These are phyloP conservation scores for Origma solitaria DNA, from an alignment of 2,113 vertebrate species.

Conservation along the genomic window DNA sequence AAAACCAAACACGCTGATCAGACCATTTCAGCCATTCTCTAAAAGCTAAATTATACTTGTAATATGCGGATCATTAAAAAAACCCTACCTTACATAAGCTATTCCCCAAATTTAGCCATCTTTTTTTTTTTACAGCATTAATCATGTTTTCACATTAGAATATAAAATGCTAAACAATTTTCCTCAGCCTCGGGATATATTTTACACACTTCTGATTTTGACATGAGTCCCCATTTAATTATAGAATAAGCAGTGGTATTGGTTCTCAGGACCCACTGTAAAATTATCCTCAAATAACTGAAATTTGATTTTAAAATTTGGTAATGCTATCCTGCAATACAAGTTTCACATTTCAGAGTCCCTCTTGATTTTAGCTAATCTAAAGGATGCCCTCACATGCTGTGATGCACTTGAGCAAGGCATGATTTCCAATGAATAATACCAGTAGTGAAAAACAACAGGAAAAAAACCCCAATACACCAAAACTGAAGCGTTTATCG, in stretches of 20 bases:
- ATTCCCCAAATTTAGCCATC: neutral
- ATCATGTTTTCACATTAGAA: neutral
- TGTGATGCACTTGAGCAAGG: neutral
- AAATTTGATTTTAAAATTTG: neutral
- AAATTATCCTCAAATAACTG: neutral
- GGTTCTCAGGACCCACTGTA: neutral
- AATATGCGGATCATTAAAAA: neutral
- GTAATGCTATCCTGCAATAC: neutral
- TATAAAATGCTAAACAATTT: neutral
- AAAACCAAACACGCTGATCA: neutral
- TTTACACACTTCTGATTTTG: neutral
- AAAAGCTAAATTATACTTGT: neutral
- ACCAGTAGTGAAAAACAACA: neutral
- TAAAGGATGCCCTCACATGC: neutral
- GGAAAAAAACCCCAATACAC: neutral
- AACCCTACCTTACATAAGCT: neutral
- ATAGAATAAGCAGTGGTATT: neutral
- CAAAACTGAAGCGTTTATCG: neutral
- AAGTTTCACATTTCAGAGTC: neutral
- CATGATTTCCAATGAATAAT: neutral
- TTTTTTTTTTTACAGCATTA: neutral
- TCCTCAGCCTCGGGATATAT: neutral
- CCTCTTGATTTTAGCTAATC: neutral
- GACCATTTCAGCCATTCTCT: neutral
- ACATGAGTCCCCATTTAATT: neutral